A percentile compares a stretch with the other conserved stretches of the same genome.
Evolutionary conservation across 2,797 vertebrate species (phyloP).

Genomic region (Menidia menidia): DNA sequence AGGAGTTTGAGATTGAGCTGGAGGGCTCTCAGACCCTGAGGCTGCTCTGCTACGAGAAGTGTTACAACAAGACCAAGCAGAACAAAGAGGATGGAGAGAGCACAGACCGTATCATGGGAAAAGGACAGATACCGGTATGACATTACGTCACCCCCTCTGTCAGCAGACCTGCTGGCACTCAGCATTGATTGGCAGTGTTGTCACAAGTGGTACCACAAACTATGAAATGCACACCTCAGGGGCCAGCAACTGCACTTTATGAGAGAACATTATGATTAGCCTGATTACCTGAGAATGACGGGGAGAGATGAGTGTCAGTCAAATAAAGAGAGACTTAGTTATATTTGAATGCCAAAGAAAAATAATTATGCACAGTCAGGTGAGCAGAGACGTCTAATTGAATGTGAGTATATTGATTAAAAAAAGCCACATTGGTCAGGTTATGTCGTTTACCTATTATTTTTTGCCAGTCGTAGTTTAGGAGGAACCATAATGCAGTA

Average conservation of each 20-base stretch:
- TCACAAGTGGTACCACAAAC: slow-evolving; percentile 38
- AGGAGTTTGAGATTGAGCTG: slow-evolving; percentile 97
- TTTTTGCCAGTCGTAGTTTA: slow-evolving; percentile 15
- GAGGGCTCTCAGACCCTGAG: slow-evolving; percentile 94
- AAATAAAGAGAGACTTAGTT: not conserved
- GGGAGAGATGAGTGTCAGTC: not conserved
- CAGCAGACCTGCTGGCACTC: slow-evolving; percentile 50
- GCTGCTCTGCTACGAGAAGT: slow-evolving; percentile 94
- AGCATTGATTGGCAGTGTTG: slow-evolving; percentile 54
- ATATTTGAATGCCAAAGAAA: not conserved
- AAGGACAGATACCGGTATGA: slow-evolving; percentile 92
- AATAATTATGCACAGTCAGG: not conserved
- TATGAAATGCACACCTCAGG: slow-evolving; percentile 22
- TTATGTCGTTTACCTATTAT: not conserved
- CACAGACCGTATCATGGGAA: slow-evolving; percentile 90
- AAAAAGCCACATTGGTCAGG: slow-evolving; percentile 2
- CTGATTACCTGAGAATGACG: not conserved
- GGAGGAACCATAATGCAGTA: slow-evolving; percentile 8
- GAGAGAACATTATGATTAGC: not conserved
- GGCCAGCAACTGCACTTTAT: not conserved
- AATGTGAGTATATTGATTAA: slow-evolving; percentile 2
- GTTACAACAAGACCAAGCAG: slow-evolving; percentile 88
- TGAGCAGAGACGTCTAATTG: not conserved
- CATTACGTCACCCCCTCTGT: slow-evolving; percentile 56
- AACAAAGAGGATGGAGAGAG: slow-evolving; percentile 91